Evolutionary conservation across 1,140 invertebrate genomes (phyloP), one percentile per base, ranked within the genome.

Genomic region (Dreissena polymorpha): DNA sequence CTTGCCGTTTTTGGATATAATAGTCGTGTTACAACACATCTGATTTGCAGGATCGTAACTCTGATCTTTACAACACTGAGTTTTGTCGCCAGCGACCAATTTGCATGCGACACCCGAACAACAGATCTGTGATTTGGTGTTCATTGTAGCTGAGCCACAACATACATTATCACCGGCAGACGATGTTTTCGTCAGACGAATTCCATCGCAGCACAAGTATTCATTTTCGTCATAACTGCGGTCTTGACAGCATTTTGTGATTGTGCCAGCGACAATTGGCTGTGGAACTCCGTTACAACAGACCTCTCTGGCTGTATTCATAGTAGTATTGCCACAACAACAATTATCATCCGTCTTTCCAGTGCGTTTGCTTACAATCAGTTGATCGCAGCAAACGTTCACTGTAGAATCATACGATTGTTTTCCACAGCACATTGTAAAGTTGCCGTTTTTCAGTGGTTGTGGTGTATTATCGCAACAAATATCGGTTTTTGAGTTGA

Each of bases 271-370:
- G 23, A 51, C 39, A 27, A 14, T n/a, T 5, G 75, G 64, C n/a
- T 77, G 63, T 51, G 49, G 49, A 68, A 64, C 64, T 0, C 63
- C 75, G 53, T 77, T 77, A 77, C 75, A 77, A 51, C 75, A 77
- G 16, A 77, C 25, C 53, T 77, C 27, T 13, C n/a, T 67, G 16
- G 13, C 13, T 67, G 63, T 77, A 55, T 67, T 68, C 63, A 77
- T 67, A 7, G 75, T 77, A 6, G 63, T 50, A 5, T 77, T 53
- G 51, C 75, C 75, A 25, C 75, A 77, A 29, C 75, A 77, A 21
- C 63, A 53, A 39, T 77, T 55, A n/a, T 77, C 75, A 16, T 77
- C 75, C 12, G 7, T 14, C 10, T 51, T 77, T 8, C 51, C 25
- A 21, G 1, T 18, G 21, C 64, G 63, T 27, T 67, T 77, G 12